These are phyloP conservation scores for Cremastobaeus sp. DNA, from an alignment of 2,888 invertebrate species.

Conservation along the genomic window DNA sequence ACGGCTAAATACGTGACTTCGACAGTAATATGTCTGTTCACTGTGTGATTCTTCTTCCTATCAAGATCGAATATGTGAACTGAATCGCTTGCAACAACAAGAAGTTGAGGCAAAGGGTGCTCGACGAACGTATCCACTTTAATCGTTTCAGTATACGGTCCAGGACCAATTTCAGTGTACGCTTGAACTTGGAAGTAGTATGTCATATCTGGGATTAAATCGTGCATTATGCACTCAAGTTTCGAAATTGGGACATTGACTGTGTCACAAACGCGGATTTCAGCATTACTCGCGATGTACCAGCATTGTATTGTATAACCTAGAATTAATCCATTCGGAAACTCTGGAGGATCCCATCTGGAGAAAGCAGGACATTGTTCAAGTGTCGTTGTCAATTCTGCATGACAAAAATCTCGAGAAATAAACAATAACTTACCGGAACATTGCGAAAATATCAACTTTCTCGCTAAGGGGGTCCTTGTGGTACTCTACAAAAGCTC, in stretches of 20 bases:
- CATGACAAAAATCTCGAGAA: too few relatives aligned
- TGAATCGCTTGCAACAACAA: slow-evolving; percentile 86
- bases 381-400: too few relatives aligned
- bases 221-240: slow-evolving; percentile 81
- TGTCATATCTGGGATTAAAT: slow-evolving; percentile 81
- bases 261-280: slow-evolving; percentile 80
- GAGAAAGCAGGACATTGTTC: neutral
- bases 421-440: slow-evolving; percentile 65
- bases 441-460: slow-evolving; percentile 69
- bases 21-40: slow-evolving; percentile 84
- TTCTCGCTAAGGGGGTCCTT: slow-evolving; percentile 75
- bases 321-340: slow-evolving; percentile 86
- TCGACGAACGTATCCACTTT: slow-evolving; percentile 85
- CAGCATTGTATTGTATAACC: slow-evolving; percentile 87
- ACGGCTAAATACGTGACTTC: slow-evolving; percentile 84
- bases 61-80: slow-evolving; percentile 89
- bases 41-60: slow-evolving; percentile 81
- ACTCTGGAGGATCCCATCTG: slow-evolving; percentile 89
- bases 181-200: slow-evolving; percentile 88
- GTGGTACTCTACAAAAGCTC: slow-evolving; percentile 85
- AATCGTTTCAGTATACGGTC: slow-evolving; percentile 84
- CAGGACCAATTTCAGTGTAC: slow-evolving; percentile 87
- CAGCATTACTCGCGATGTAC: slow-evolving; percentile 78
- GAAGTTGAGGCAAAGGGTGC: slow-evolving; percentile 87
- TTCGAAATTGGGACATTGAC: slow-evolving; percentile 79